phyloP scores from a whole-genome alignment of 2,888 invertebrate species.

The Latrodectus hesperus region DNA sequence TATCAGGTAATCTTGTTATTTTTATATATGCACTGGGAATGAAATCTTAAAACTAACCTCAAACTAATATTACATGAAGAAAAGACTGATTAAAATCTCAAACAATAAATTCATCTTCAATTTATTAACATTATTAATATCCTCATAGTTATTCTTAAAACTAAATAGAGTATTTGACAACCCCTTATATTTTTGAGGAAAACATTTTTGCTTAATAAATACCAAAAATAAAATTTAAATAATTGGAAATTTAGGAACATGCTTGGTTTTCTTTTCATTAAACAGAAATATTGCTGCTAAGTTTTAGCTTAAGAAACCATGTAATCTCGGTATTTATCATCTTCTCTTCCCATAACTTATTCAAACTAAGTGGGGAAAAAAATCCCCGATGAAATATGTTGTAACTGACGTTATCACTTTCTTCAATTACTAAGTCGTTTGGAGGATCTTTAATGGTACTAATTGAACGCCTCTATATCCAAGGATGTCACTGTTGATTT shows the following conservation, averaged over 20 bases:
- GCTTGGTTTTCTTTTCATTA: not conserved
- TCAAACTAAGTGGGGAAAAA: constrained; percentile 2
- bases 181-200: too few species aligned
- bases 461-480: constrained; percentile 35
- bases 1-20: too few species aligned
- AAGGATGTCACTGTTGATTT: constrained; percentile 50
- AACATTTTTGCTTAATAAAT: not conserved
- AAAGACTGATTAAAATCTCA: too few species aligned
- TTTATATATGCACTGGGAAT: too few species aligned
- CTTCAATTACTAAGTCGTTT: constrained; percentile 23
- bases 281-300: not conserved
- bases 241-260: not conserved
- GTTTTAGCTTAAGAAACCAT: not conserved
- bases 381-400: constrained; percentile 18
- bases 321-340: constrained; percentile 17
- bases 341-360: not conserved
- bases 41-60: too few species aligned
- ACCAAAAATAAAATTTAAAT: not conserved
- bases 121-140: too few species aligned
- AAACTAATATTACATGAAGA: too few species aligned
- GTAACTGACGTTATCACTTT: constrained; percentile 35
- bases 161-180: too few species aligned
- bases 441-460: constrained; percentile 30
- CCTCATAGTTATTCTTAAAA: too few species aligned
- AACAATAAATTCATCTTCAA: too few species aligned